Evolutionary conservation across 1,140 invertebrate species (phyloP), one percentile per base, ranked within the genome.

Genomic region (Homarus americanus): DNA sequence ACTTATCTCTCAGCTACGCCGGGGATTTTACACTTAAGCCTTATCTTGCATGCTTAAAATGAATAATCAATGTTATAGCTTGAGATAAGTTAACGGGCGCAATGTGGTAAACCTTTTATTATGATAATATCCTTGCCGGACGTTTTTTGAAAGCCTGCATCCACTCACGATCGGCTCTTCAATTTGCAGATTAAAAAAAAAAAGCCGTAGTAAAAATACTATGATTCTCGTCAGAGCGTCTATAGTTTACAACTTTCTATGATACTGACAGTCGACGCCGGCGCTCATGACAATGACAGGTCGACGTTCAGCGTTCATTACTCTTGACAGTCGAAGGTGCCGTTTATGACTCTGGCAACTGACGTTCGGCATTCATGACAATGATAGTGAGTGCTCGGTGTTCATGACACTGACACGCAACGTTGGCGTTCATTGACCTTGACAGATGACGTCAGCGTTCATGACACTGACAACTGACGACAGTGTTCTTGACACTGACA

Each of bases 11-110:
- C 36, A 63, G 53, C n/a, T 49, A 87, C 85, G 75, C 20, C 73
- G 83, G 9, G 83, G 83, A 44, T 88, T 88, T 88, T 79, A 44
- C 75, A 79, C 38, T 80, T 80, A 72, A 80, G 78, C 78, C 78
- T 80, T 88, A 88, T 88, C 86, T 88, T 88, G 58, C 76, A 88
- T 80, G 78, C 76, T 88, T 88, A 79, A 80, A 88, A 88, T 88
- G 86, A 88, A 80, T 88, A 79, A 88, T 88, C 76, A 80, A 80
- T 80, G 86, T 44, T 66, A 36, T 69, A 79, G 28, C 75, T 82
- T 80, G 58, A 72, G 86, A 88, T 80, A 88, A 80, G 86, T 88
- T 88, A 58, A 66, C 38, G 76, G 63, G 53, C 41, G 76, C 58
- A 69, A 80, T 41, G 76, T 41, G 86, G 76, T 58, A 17, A 44